These are phyloP conservation scores for Acrocera orbiculus DNA, from an alignment of 2,888 invertebrate species.

Conservation along the genomic window DNA sequence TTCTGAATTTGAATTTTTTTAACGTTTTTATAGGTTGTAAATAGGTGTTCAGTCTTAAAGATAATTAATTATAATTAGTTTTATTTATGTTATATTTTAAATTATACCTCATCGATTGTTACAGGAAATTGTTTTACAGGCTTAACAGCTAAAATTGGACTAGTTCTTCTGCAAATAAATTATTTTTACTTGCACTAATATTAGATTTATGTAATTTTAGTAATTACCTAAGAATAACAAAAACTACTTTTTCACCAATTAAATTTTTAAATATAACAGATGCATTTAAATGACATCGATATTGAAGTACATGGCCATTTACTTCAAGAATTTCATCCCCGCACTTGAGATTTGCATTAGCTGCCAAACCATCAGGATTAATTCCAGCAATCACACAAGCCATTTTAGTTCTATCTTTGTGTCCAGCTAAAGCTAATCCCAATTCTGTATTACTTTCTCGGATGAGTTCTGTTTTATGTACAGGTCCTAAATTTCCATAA, in stretches of 20 bases:
- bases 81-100: background rate
- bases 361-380: slow-evolving; percentile 70
- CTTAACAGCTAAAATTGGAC: slow-evolving; percentile 66
- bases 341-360: slow-evolving; percentile 55
- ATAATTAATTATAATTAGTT: background rate
- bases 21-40: slow-evolving; percentile 52
- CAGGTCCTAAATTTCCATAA: slow-evolving; percentile 66
- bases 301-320: slow-evolving; percentile 84
- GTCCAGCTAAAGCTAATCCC: slow-evolving; percentile 86
- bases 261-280: slow-evolving; percentile 89
- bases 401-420: slow-evolving; percentile 85
- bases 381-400: slow-evolving; percentile 94
- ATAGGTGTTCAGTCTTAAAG: slow-evolving; percentile 11
- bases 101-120: slow-evolving; percentile 60
- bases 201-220: too few species aligned
- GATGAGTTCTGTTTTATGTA: slow-evolving; percentile 44
- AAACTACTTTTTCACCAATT: slow-evolving; percentile 63
- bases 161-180: slow-evolving; percentile 23
- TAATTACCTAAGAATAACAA: slow-evolving; percentile 70
- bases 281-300: slow-evolving; percentile 90
- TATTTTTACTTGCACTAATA: slow-evolving; percentile 8
- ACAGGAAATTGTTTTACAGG: slow-evolving; percentile 75
- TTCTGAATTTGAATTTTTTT: slow-evolving; percentile 69
- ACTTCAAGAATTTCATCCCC: slow-evolving; percentile 95
- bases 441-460: slow-evolving; percentile 59